Evolutionary conservation across 2,888 invertebrate genomes (phyloP).

Genomic region (Eudasyphora cyanicolor): DNA sequence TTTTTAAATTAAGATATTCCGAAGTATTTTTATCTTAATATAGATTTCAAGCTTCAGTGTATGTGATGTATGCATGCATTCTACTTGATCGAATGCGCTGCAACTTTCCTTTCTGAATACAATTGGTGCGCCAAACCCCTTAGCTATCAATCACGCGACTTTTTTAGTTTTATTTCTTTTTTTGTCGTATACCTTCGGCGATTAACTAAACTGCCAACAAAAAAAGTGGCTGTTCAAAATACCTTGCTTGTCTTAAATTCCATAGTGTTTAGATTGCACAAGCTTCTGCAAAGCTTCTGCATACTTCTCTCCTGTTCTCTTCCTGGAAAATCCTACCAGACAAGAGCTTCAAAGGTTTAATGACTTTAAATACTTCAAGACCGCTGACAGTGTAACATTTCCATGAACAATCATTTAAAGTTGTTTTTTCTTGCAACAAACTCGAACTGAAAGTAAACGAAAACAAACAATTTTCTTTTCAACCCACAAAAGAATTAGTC

Average conservation of each 20-base stretch:
- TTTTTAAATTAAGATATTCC: no score
- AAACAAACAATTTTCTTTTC: not conserved
- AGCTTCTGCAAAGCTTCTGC: not conserved
- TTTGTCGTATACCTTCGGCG: not conserved
- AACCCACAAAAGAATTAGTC: not conserved
- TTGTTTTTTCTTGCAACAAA: not conserved
- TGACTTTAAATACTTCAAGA: slow-evolving; percentile 9
- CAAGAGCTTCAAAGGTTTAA: not conserved
- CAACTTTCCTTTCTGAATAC: not conserved
- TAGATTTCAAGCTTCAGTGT: no score
- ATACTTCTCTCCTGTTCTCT: not conserved
- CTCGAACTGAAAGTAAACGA: not conserved
- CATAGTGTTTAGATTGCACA: slow-evolving; percentile 18
- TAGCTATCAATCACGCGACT: slow-evolving; percentile 48
- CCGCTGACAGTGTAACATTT: slow-evolving; percentile 18
- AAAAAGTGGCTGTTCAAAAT: not conserved
- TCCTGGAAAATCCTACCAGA: not conserved
- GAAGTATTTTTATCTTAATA: no score
- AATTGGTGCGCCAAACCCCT: slow-evolving; percentile 6
- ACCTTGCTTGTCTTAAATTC: slow-evolving; percentile 29
- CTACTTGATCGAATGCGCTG: no score
- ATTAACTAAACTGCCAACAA: not conserved
- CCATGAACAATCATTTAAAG: not conserved
- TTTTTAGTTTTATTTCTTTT: no score
- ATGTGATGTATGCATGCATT: no score